Evolutionary conservation across 2,113 vertebrate species (phyloP).

Genomic region (Lichenostomus cassidix): DNA sequence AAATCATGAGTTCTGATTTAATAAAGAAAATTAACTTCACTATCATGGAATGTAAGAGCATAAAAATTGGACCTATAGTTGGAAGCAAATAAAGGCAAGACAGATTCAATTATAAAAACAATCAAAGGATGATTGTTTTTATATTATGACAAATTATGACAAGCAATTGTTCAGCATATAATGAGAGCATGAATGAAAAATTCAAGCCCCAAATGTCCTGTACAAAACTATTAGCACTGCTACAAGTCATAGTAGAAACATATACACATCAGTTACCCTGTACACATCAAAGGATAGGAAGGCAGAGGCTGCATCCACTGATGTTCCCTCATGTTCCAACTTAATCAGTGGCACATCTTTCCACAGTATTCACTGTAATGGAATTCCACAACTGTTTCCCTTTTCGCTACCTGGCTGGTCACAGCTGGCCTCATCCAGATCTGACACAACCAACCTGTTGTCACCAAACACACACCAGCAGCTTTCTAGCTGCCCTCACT

Average conservation of each 20-base stretch:
- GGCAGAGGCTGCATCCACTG: background rate
- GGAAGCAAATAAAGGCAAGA: background rate
- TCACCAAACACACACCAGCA: background rate
- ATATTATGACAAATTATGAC: background rate
- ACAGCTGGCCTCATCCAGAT: background rate
- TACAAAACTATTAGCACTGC: background rate
- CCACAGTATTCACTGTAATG: background rate
- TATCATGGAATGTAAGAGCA: rapidly evolving
- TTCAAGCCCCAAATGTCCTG: background rate
- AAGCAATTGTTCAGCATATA: background rate
- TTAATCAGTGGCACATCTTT: background rate
- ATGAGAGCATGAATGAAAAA: background rate
- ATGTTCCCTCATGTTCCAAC: background rate
- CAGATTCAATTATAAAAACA: background rate
- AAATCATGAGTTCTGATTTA: background rate
- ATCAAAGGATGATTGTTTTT: background rate
- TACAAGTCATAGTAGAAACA: background rate
- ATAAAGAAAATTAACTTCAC: background rate
- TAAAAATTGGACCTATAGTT: background rate
- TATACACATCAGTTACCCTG: background rate
- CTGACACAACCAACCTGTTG: background rate
- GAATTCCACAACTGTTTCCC: background rate
- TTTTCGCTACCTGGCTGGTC: background rate
- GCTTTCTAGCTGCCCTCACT: background rate
- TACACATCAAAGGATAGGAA: background rate